Base-by-base conservation (phyloP, 2,888 invertebrate genomes). In the Trachelus tabidus region DNA sequence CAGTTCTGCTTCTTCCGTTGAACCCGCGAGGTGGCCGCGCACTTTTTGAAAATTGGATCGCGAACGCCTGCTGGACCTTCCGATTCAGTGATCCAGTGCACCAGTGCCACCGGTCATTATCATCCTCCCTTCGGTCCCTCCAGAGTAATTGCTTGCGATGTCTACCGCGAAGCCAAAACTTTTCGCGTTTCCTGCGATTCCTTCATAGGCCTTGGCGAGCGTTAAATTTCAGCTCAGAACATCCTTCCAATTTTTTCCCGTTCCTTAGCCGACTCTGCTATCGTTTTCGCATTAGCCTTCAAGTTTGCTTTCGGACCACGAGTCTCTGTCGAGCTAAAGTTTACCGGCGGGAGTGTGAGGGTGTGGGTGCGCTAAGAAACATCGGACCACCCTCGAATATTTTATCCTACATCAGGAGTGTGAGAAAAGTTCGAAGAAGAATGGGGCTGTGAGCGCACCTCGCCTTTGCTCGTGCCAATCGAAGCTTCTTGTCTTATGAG, bases 241-340 rank as follows among this genome's bases (percentile, higher is more conserved):
- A 12, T 69, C 69, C 30, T 30, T 33, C 1, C 69, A 30, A 30
- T 12, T 15, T n/a, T 33, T 31, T 69, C 30, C 9, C 69, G n/a
- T 12, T 69, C 69, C 15, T 33, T n/a, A n/a, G 56, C 79, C 82
- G 73, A 31, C 77, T 69, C 73, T 33, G 77, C 80, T 79, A 85
- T 86, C 85, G 85, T 89, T 86, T 77, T 85, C 87, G 85, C 88
- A 86, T 89, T 89, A 89, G 85, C 73, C 68, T 4, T 83, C 78
- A 79, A 83, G 80, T 84, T 84, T 81, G 77, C 79, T 79, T 79
- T 75, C 78, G 78, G 79, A 56, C 80, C 76, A 40, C 69, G 31
- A 73, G 40, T 33, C 12, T 11, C 12, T 4, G 56, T 37, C 68
- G 30, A 75, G 76, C 79, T 73, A 79, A 82, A 82, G 78, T 81